Evolutionary conservation across 2,888 invertebrate species (phyloP).

Genomic region (Monopis laevigella): DNA sequence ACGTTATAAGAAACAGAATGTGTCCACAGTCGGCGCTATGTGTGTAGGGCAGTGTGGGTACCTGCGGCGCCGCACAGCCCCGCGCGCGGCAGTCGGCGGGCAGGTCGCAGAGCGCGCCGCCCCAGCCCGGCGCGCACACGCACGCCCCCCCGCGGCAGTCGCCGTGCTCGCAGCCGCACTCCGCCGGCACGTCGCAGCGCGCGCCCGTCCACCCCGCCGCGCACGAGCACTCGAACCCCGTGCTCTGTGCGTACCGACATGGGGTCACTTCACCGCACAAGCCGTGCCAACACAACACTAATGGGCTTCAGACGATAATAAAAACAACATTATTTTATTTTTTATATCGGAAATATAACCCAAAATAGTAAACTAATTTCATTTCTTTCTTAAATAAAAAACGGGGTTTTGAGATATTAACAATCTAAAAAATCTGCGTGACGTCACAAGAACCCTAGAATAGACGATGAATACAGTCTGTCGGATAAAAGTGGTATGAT

Average conservation of each 20-base stretch:
- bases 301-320: too few species aligned
- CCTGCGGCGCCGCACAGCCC: conserved; percentile 29
- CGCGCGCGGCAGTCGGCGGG: conserved; percentile 72
- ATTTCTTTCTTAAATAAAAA: too few species aligned
- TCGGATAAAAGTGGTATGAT: too few species aligned
- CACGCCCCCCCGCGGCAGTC: conserved; percentile 66
- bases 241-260: conserved; percentile 25
- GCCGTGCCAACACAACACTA: not conserved
- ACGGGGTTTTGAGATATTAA: too few species aligned
- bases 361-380: too few species aligned
- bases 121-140: conserved; percentile 72
- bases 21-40: too few species aligned
- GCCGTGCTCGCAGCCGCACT: conserved; percentile 43
- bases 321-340: too few species aligned
- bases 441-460: too few species aligned
- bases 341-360: too few species aligned
- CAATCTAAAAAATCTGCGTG: too few species aligned
- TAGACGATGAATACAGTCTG: too few species aligned
- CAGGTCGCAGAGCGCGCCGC: conserved; percentile 71
- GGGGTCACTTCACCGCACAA: not conserved
- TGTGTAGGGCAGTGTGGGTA: not conserved
- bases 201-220: conserved; percentile 73
- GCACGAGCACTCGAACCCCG: conserved; percentile 74
- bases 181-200: conserved; percentile 64
- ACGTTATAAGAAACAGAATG: too few species aligned